Base-by-base conservation (phyloP, 2,888 invertebrate genomes). In the Erebia aethiops region DNA sequence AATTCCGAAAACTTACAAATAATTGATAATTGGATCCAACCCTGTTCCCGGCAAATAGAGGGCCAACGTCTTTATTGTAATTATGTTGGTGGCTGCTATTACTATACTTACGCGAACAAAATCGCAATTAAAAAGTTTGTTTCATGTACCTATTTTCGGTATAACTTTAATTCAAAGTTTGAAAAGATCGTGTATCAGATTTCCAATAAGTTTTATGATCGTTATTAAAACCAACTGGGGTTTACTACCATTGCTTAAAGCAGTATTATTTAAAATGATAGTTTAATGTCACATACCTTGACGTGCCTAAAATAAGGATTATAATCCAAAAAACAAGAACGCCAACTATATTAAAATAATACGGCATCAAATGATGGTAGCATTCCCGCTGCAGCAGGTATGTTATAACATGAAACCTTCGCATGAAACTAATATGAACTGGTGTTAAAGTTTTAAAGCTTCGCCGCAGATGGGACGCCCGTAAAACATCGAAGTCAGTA, bases 401-500 rank as follows among this genome's bases (percentile, higher is more conserved):
- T 62, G 49, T 62, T 49, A 62, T 49, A 13, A 35, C 35, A 35
- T 35, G 35, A 35, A 35, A 35, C 35, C 35, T 35, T 0, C 8
- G 46, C 35, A 21, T 5, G 49, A 62, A 62, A 62, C 62, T 62
- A 62, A 62, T 62, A 62, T 49, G 43, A 49, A 46, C 46, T 21
- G 21, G 46, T 49, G 21, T 62, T 62, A 62, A 62, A 62, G 49
- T 62, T 49, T 62, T 62, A 62, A 62, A 62, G 62, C 49, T 21
- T 62, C 14, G 62, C 46, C 16, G 49, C 62, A 62, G 18, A 62
- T 62, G 62, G 18, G 46, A 21, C 49, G 21, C 21, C 62, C 46
- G 62, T 62, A 62, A 49, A 62, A 62, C 62, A 49, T 26, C 43
- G 13, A 61, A 61, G 46, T 61, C 14, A 46, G 16, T 60, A 60